A percentile compares a stretch with the other conserved stretches of the same genome.
These are phyloP conservation scores for Bradypodion ventrale DNA, from an alignment of 2,797 vertebrate genomes.

Conservation along the genomic window DNA sequence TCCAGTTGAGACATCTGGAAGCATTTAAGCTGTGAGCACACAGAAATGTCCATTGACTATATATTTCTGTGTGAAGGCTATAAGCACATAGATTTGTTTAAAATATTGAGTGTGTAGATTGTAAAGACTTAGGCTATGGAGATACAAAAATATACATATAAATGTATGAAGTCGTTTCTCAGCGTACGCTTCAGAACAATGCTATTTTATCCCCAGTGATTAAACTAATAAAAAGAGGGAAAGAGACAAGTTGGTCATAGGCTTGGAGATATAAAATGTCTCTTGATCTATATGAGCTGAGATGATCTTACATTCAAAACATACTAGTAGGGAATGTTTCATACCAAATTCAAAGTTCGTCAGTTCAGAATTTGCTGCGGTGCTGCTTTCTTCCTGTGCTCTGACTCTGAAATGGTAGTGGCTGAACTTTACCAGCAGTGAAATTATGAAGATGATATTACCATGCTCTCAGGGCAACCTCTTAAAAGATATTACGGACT, in stretches of 20 bases:
- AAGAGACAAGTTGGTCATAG: not conserved
- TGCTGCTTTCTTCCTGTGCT: not conserved
- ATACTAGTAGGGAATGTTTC: not conserved
- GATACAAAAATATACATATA: not conserved
- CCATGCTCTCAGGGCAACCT: not conserved
- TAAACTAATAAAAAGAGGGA: not conserved
- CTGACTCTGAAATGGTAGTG: not conserved
- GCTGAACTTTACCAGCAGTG: constrained; percentile 13
- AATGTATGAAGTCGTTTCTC: not conserved
- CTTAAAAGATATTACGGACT: not conserved
- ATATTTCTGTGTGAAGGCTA: no score
- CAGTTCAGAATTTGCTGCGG: not conserved
- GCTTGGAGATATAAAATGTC: not conserved
- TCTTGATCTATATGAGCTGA: not conserved
- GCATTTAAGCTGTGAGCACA: no score
- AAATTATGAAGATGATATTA: constrained; percentile 40
- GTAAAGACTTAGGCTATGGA: not conserved
- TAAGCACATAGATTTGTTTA: no score
- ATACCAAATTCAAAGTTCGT: not conserved
- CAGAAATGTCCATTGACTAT: no score
- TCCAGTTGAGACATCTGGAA: no score
- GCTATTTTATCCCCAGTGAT: not conserved
- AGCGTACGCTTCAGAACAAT: not conserved
- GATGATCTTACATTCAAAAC: not conserved
- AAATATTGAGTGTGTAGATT: not conserved